Evolutionary conservation across 2,113 vertebrate genomes (phyloP).

Genomic region (Lepisosteus osseus): DNA sequence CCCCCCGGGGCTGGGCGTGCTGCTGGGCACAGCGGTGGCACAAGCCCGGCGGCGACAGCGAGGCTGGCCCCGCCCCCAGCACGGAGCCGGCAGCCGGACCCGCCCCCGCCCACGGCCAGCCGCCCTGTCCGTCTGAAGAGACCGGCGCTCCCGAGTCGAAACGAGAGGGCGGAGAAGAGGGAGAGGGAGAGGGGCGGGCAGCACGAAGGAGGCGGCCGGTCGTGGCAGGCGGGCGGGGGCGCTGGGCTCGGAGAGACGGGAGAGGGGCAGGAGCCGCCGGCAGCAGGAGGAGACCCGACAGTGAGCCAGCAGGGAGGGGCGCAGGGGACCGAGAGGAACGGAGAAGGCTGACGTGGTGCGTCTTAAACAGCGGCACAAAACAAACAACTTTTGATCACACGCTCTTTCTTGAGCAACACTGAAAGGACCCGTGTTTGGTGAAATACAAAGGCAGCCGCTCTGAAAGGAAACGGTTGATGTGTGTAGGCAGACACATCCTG

Average conservation of each 20-base stretch:
- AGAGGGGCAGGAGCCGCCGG: background rate
- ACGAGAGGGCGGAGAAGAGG: background rate
- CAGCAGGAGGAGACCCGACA: background rate
- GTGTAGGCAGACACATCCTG: no score
- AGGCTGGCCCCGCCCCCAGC: background rate
- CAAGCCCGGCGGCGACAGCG: background rate
- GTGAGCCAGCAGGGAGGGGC: background rate
- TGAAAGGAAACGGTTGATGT: no score
- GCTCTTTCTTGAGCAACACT: no score
- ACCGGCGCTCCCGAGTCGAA: background rate
- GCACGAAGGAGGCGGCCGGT: background rate
- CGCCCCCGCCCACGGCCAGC: background rate
- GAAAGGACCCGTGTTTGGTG: no score
- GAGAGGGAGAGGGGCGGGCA: background rate
- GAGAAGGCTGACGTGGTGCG: background rate
- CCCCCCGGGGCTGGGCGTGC: no score
- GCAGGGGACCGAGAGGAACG: background rate
- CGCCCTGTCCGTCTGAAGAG: background rate
- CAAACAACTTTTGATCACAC: no score
- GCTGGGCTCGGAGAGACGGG: background rate
- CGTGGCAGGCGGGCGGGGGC: background rate
- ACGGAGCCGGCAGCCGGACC: background rate
- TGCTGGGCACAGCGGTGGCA: background rate
- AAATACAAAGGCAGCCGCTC: no score
- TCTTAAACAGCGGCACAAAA: no score